Base-by-base conservation (phyloP, 2,888 invertebrate species). In the Stenoptilia bipunctidactyla region DNA sequence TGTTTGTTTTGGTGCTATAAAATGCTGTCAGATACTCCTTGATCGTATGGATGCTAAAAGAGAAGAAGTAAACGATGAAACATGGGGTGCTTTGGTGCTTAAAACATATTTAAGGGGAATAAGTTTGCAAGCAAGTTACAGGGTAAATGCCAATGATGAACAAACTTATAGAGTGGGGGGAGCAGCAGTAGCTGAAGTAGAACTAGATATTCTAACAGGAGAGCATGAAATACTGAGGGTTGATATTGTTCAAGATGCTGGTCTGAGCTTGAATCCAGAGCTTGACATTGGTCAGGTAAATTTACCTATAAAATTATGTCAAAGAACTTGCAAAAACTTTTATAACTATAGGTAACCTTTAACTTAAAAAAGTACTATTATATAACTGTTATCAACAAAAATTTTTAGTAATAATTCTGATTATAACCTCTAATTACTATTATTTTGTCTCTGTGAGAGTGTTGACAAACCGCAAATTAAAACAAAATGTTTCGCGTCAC, bases 131-230 rank as follows among this genome's bases (percentile, higher is more conserved):
- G 55, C 66, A 0, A 69, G 63, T 45, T 74, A 68, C 46, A 53
- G 52, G 34, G 60, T 63, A 1, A 68, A 51, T 1, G 14, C 44
- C 1, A 66, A 66, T 35, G 79, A 80, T 41, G 55, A 61, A 36
- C 44, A 53, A 13, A 45, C 52, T 1, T 65, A 68, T 36, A 64
- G 71, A 41, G 42, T 87, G 34, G 88, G 85, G 50, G 91, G 88
- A 1, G 84, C 85, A 0, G 76, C 85, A 1, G 70, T 88, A 3
- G 62, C 86, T 9, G 92, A 93, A 69, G 88, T 91, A 0, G 91
- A 92, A 63, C 61, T 92, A 0, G 93, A 93, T 61, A 66, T 92
- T 13, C 63, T 93, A 37, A 92, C 92, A 0, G 92, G 92, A 20
- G 89, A 90, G 56, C 86, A 87, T 48, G 74, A 88, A 49, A 64